Conservation (phyloP, 1,140 invertebrate species). For the Pseudomyrmex cubaensis region DNA sequence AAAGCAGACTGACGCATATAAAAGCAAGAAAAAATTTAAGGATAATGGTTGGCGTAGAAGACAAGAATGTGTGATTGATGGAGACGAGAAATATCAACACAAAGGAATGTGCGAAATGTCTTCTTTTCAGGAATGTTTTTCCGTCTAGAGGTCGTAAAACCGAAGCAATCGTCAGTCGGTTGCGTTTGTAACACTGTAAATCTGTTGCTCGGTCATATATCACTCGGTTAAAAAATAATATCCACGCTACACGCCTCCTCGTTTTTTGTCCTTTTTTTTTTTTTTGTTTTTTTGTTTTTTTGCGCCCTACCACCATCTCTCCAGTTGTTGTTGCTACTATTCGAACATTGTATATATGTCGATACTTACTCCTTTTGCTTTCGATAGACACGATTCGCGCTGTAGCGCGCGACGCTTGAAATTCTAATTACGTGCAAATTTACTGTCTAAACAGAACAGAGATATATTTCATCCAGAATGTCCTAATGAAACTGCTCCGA, state of each 20-base stretch:
- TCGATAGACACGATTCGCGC: background rate
- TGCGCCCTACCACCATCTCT: slow-evolving; percentile 18
- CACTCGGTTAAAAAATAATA: slow-evolving; percentile 73
- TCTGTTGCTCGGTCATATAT: slow-evolving; percentile 70
- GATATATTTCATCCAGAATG: slow-evolving; percentile 66
- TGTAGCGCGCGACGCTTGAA: slow-evolving; percentile 66
- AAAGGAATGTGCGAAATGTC: background rate
- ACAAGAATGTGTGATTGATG: background rate
- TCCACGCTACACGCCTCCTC: slow-evolving; percentile 28
- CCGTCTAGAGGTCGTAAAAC: slow-evolving; percentile 51
- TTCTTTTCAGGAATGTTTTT: slow-evolving; percentile 9
- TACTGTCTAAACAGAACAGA: slow-evolving; percentile 68
- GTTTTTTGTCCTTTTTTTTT: background rate
- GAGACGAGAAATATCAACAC: slow-evolving; percentile 30
- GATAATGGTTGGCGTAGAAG: no score
- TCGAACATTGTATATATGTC: slow-evolving; percentile 32
- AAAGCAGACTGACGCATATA: no score
- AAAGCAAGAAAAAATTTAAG: no score
- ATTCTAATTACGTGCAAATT: slow-evolving; percentile 73
- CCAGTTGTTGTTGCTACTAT: background rate
- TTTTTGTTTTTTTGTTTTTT: slow-evolving; percentile 35
- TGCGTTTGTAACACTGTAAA: slow-evolving; percentile 72
- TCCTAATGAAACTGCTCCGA: slow-evolving; percentile 66
- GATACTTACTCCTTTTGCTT: slow-evolving; percentile 70
- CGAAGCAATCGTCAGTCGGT: slow-evolving; percentile 68